phyloP scores from a whole-genome alignment of 2,888 invertebrate species.

The Uropetala carovei region DNA sequence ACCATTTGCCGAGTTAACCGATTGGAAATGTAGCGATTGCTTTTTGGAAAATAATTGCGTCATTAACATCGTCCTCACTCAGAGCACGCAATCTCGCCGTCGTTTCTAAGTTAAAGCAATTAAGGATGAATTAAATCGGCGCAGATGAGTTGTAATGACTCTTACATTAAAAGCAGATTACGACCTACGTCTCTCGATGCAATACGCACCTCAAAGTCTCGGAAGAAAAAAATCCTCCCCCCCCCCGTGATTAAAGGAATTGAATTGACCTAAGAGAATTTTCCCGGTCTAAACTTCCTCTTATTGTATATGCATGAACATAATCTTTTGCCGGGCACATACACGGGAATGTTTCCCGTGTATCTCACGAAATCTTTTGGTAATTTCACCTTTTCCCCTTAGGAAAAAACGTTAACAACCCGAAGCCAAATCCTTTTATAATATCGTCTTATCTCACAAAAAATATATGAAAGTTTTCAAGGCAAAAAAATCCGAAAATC shows the following conservation, averaged over 20 bases:
- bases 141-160: background rate
- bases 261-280: too few species aligned
- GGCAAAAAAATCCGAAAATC: background rate
- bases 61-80: background rate
- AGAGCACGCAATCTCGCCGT: background rate
- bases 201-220: background rate
- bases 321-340: too few species aligned
- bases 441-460: background rate
- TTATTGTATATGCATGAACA: too few species aligned
- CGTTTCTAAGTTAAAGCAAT: background rate
- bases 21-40: background rate
- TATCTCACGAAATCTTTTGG: too few species aligned
- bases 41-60: background rate
- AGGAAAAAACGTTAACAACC: too few species aligned
- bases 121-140: background rate
- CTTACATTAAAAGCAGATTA: background rate
- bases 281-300: too few species aligned
- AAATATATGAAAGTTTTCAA: background rate
- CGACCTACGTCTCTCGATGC: background rate
- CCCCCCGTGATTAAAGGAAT: too few species aligned
- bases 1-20: background rate
- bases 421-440: background rate
- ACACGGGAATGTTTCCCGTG: too few species aligned
- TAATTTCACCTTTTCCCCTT: too few species aligned
- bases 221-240: background rate